Evolutionary conservation across 1,140 invertebrate species (phyloP), one percentile per base, ranked within the genome.

Genomic region (Panulirus ornatus): DNA sequence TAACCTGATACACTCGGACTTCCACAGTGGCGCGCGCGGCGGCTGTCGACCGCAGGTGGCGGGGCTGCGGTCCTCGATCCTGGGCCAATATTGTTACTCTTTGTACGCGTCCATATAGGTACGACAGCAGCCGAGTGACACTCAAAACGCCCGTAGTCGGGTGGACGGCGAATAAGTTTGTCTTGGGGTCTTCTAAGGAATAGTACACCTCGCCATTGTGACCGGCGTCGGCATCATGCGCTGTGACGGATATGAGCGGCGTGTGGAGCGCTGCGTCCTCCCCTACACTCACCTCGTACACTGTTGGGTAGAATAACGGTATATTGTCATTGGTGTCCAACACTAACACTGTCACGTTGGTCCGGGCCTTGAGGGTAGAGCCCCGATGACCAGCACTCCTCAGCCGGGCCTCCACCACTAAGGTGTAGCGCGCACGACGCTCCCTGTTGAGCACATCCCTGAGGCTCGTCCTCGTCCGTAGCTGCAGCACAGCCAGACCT

Each of bases 181-280:
- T 96, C 8, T 96, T 97, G 30, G 95, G 94, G 90, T 98, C 95
- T 30, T 95, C 94, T 91, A 99, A 96, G 93, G 97, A 98, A 94
- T 99, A 99, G 94, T 99, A 99, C 92, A 99, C 98, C 94, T 99
- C 97, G 0, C 98, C 97, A 93, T 99, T 99, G 73, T 97, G 95
- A 0, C 98, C 98, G 9, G 98, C 94, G 94, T 99, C 98, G 8
- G 98, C 98, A 94, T 99, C 98, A 93, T 98, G 97, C 0, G 98
- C 98, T 22, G 95, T 95, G 0, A 95, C 94, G 84, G 93, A 92
- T 0, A 94, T 92, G 36, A 96, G 93, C 78, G 93, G 94, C 22
- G 91, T 95, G 94, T 98, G 97, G 78, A 98, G 94, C 3, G 97
- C 96, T 71, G 96, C 96, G 93, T 99, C 98, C 94, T 99, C 98